Conservation (phyloP, 2,113 vertebrate genomes). For the Carassius auratus region DNA sequence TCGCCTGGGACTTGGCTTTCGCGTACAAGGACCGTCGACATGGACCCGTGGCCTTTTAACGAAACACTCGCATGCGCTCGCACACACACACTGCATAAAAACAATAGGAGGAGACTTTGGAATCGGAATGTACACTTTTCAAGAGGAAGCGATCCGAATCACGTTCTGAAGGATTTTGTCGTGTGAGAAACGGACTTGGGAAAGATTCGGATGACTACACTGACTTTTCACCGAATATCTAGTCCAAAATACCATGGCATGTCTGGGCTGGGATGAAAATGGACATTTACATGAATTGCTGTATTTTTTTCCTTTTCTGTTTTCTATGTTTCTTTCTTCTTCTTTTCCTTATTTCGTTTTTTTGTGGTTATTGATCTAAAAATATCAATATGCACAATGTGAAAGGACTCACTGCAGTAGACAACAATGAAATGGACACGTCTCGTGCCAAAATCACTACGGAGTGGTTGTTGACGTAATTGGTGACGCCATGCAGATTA, state of each 20-base stretch:
- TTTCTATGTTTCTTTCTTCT: constrained; percentile 28
- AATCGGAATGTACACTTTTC: constrained; percentile 73
- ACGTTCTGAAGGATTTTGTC: constrained; percentile 39
- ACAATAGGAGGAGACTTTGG: constrained; percentile 61
- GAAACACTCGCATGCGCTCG: constrained; percentile 35
- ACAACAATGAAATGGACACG: constrained; percentile 66
- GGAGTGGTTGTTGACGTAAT: constrained; percentile 58
- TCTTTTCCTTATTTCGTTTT: constrained; percentile 53
- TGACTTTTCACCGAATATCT: constrained; percentile 38
- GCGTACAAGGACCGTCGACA: constrained; percentile 36
- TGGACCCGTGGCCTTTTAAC: constrained; percentile 50
- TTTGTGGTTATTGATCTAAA: constrained; percentile 68
- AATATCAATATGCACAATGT: constrained; percentile 80
- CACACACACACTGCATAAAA: constrained; percentile 51
- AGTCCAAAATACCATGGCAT: constrained; percentile 60
- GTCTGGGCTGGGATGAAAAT: constrained; percentile 59
- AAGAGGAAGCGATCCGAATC: constrained; percentile 61
- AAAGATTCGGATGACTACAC: constrained; percentile 46
- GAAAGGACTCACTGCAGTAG: constrained; percentile 70
- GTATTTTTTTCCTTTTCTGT: constrained; percentile 53
- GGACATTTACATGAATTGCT: constrained; percentile 64
- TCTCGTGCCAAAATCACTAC: constrained; percentile 57
- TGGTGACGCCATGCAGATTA: constrained; percentile 76
- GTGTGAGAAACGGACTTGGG: constrained; percentile 42
- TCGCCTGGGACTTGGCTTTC: constrained; percentile 6